Evolutionary conservation across 2,888 invertebrate genomes (phyloP).

Genomic region (Conomelus anceps): DNA sequence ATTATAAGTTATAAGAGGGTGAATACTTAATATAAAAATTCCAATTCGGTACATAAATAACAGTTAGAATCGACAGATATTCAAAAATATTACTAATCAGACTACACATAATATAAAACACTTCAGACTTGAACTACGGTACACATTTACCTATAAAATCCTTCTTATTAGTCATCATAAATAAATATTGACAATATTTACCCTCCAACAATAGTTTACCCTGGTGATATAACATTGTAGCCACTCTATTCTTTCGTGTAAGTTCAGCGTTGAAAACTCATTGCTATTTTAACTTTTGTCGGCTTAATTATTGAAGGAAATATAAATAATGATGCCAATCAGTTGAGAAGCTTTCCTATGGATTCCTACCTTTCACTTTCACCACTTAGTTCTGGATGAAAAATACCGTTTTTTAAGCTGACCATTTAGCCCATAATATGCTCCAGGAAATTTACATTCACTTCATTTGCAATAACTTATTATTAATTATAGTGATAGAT

Average conservation of each 20-base stretch:
- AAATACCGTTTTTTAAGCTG: not conserved
- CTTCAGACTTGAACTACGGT: no score
- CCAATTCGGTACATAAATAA: no score
- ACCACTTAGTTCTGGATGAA: not conserved
- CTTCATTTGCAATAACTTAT: no score
- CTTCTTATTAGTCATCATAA: not conserved
- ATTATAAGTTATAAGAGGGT: no score
- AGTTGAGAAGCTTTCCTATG: not conserved
- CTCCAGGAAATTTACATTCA: not conserved
- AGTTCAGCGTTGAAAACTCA: not conserved
- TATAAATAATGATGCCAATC: not conserved
- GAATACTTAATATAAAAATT: no score
- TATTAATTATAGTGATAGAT: not conserved
- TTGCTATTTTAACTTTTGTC: not conserved
- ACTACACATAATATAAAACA: no score
- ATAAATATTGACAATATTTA: no score
- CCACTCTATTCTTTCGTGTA: not conserved
- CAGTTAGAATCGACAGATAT: no score
- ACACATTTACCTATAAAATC: no score
- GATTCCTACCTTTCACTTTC: not conserved
- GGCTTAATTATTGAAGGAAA: not conserved
- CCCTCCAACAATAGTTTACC: no score
- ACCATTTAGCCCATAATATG: not conserved
- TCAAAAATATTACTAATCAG: no score
- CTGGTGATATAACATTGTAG: not conserved